Evolutionary conservation across 30 jellyfish, hydroid and myxozoan genomes (phyloP).

Genomic region (Rhopilema esculentum): DNA sequence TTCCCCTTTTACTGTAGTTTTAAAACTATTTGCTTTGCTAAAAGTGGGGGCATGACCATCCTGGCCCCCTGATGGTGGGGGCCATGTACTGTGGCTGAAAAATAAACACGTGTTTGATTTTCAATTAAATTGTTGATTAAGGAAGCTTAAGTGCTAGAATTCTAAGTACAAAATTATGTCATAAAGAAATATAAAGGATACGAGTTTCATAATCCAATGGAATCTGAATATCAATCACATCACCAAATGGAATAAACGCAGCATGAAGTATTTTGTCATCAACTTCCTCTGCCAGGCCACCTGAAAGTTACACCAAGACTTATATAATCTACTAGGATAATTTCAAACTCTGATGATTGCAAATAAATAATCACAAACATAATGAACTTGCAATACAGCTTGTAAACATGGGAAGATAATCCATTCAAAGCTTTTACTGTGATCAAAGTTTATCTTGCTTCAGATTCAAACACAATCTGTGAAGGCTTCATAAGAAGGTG

Average conservation of each 20-base stretch:
- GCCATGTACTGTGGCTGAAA: too few species aligned
- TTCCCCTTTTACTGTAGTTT: too few species aligned
- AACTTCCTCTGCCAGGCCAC: conserved; percentile 98
- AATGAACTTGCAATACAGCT: too few species aligned
- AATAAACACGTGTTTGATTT: too few species aligned
- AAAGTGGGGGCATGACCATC: too few species aligned
- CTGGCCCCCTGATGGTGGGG: too few species aligned
- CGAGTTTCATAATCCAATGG: conserved; percentile 93
- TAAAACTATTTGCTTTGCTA: too few species aligned
- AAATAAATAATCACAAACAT: too few species aligned
- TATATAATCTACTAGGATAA: neutral
- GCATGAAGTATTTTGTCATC: conserved; percentile 91
- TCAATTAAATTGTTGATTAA: too few species aligned
- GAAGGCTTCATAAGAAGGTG: too few species aligned
- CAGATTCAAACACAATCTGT: too few species aligned
- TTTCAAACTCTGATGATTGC: too few species aligned
- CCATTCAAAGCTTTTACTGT: neutral
- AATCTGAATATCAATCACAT: conserved; percentile 85
- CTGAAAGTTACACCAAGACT: conserved; percentile 9
- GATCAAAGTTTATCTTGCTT: neutral
- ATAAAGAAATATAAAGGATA: conserved; percentile 47
- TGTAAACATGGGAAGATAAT: neutral
- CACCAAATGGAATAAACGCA: conserved; percentile 98
- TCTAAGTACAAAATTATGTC: neutral
- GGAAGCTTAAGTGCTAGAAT: neutral